phyloP scores from a whole-genome alignment of 2,888 invertebrate species.

The Folsomia manolachei region DNA sequence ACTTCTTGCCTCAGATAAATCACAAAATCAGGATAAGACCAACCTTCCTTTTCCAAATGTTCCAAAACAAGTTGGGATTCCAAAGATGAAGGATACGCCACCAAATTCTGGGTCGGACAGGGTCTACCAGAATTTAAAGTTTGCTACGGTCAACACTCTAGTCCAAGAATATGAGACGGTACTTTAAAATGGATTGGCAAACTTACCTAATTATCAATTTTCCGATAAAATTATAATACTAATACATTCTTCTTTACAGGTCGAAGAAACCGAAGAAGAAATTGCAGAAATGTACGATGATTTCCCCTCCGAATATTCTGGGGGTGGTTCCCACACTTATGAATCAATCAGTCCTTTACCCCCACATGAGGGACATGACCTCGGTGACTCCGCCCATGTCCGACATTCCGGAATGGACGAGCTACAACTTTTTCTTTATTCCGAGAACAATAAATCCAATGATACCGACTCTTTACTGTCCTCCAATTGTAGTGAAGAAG shows the following conservation, averaged over 20 bases:
- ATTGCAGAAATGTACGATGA: slow-evolving; percentile 46
- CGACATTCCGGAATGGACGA: slow-evolving; percentile 45
- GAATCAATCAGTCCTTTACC: background rate
- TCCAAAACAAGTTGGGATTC: background rate
- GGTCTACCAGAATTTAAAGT: slow-evolving; percentile 43
- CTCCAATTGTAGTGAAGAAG: background rate
- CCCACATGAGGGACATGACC: slow-evolving; percentile 9
- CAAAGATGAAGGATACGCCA: background rate
- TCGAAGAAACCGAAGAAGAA: slow-evolving; percentile 48
- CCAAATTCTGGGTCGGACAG: background rate
- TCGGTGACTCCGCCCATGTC: slow-evolving; percentile 11
- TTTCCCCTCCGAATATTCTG: slow-evolving; percentile 35
- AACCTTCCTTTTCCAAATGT: too few relatives aligned
- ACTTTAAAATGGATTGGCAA: slow-evolving; percentile 5
- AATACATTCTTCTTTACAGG: slow-evolving; percentile 31
- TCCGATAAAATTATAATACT: too few relatives aligned
- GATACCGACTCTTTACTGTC: too few relatives aligned
- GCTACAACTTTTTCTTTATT: slow-evolving; percentile 17
- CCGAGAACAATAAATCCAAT: background rate
- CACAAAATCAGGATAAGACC: too few relatives aligned
- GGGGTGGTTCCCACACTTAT: slow-evolving; percentile 21
- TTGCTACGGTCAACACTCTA: slow-evolving; percentile 40
- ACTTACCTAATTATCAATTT: background rate
- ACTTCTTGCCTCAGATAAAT: too few relatives aligned
- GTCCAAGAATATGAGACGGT: slow-evolving; percentile 46